Percentiles rank a stretch among this genome's conserved stretches.
Conservation (phyloP, 2,888 invertebrate species). For the Ptilodon capucinus region DNA sequence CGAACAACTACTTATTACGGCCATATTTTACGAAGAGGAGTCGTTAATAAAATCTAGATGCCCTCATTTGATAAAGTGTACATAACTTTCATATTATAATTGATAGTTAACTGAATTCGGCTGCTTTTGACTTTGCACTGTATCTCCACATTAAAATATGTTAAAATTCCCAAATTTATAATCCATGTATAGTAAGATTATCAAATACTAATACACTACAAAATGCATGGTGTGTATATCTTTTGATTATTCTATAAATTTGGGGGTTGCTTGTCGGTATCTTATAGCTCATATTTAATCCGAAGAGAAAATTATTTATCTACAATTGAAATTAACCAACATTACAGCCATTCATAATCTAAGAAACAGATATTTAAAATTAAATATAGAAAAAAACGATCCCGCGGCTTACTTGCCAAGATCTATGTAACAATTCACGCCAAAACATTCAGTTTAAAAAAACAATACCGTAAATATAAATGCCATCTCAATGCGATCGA, state of each 20-base stretch:
- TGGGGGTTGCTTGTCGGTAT: no score
- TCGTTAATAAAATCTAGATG: conserved; percentile 31
- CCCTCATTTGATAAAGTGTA: conserved; percentile 24
- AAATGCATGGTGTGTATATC: no score
- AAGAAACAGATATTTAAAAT: background rate
- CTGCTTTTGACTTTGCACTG: no score
- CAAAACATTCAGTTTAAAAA: background rate
- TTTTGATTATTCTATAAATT: no score
- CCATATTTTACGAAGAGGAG: conserved; percentile 21
- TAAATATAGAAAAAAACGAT: background rate
- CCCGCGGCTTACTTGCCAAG: background rate
- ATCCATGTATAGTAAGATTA: no score
- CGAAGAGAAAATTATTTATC: no score
- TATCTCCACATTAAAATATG: no score
- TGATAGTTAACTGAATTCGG: conserved; percentile 23
- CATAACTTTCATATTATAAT: conserved; percentile 32
- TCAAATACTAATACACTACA: no score
- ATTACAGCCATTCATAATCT: background rate
- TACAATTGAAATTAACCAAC: no score
- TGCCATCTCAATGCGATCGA: conserved; percentile 17
- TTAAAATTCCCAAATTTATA: no score
- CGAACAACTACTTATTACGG: conserved; percentile 23
- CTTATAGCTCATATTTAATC: no score
- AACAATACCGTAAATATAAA: background rate
- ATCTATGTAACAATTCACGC: background rate